Evolutionary conservation across 2,888 invertebrate genomes (phyloP).

Genomic region (Nomada flava): DNA sequence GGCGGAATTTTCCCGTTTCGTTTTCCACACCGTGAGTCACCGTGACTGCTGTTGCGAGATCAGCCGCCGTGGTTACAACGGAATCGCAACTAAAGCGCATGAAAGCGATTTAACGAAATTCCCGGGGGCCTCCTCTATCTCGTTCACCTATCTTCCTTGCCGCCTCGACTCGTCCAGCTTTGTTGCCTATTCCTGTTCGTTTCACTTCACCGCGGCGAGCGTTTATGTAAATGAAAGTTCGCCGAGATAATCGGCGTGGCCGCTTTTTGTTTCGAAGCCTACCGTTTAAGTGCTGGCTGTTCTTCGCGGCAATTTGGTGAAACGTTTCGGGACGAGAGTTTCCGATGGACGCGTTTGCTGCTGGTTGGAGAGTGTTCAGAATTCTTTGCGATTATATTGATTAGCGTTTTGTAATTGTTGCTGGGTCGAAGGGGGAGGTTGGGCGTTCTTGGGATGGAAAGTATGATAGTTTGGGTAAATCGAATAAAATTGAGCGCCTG

Average conservation of each 20-base stretch:
- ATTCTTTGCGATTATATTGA: no score
- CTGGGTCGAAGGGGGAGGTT: no score
- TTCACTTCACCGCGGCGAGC: neutral
- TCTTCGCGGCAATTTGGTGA: slow-evolving; percentile 4
- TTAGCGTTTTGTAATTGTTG: no score
- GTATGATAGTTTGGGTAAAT: no score
- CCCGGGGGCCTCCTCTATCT: slow-evolving; percentile 5
- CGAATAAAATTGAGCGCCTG: no score
- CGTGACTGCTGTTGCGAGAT: slow-evolving; percentile 54
- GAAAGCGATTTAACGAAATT: slow-evolving; percentile 43
- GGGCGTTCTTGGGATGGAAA: no score
- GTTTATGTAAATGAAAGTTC: slow-evolving; percentile 21
- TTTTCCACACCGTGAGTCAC: slow-evolving; percentile 49
- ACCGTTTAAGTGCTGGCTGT: neutral
- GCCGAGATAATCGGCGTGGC: slow-evolving; percentile 13
- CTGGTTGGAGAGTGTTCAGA: no score
- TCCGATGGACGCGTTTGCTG: neutral
- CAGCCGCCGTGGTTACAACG: slow-evolving; percentile 24
- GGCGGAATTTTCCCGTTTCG: slow-evolving; percentile 54
- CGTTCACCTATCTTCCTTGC: neutral
- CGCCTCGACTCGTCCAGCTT: no score
- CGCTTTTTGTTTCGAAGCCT: neutral
- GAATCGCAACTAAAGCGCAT: slow-evolving; percentile 47
- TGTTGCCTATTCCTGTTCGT: neutral
- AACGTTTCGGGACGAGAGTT: neutral